Evolutionary conservation across 2,113 vertebrate genomes (phyloP), one percentile per base, ranked within the genome.

Genomic region (Saimiri boliviensis): DNA sequence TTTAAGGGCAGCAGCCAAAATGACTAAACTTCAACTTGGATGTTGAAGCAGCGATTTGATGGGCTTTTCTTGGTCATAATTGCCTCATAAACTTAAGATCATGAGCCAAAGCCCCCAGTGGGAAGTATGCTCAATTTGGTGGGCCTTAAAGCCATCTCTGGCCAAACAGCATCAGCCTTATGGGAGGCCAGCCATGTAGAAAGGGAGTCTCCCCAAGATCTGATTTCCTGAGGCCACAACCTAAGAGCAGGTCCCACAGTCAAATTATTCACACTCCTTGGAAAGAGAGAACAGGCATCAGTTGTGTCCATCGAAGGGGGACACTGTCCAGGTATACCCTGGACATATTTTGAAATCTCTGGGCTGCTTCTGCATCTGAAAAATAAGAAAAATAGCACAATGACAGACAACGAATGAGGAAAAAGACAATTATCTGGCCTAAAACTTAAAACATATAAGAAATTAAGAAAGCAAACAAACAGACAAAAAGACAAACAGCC

Each of bases 311-410:
- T 97, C 96, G 93, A 91, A 97, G 95, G 92, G 81, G 98, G 93
- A 98, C 95, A 98, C 95, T 97, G 95, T 92, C 97, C 90, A 97
- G 92, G 93, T 95, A 93, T 92, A 96, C 95, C 88, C 98, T 98
- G 97, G 90, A 97, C 54, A 97, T 96, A 85, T 96, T 98, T 97
- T 97, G 96, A 98, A 97, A 98, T 97, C 96, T 97, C 96, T 97
- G 97, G 96, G 96, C 85, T 97, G 97, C 93, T 97, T 98, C 98
- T 98, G 96, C 97, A 98, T 97, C 97, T 98, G 97, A 96, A 98
- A 98, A 97, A 98, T 96, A 97, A 98, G 95, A 98, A 97, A 98
- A 97, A 97, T 60, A 97, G 96, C 96, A 97, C 96, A 97, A 95
- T 98, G 94, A 98, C 97, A 98, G 97, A 98, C 95, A 98, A 97